Conservation (phyloP, 92 coral and sea anemone species). For the Pocillopora grandis region DNA sequence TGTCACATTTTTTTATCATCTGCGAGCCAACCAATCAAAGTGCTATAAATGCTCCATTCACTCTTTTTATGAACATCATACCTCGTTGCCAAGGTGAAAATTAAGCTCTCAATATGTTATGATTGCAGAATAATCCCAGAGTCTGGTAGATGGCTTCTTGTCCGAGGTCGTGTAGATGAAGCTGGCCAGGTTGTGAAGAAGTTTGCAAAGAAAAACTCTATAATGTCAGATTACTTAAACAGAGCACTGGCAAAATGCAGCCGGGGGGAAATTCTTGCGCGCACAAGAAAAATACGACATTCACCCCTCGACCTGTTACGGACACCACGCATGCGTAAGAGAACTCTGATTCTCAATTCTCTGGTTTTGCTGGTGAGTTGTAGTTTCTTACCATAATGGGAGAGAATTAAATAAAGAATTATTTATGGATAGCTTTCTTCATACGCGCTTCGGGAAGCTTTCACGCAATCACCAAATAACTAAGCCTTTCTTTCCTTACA, state of each 20-base stretch:
- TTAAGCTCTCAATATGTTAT: background rate
- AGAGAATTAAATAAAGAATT: too few species aligned
- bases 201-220: constrained; percentile 32
- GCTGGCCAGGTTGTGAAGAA: constrained; percentile 34
- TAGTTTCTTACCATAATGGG: too few species aligned
- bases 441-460: too few species aligned
- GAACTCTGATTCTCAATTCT: constrained; percentile 33
- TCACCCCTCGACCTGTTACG: constrained; percentile 39
- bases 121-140: constrained; percentile 37
- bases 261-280: background rate
- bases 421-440: too few species aligned
- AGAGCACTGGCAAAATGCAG: constrained; percentile 20
- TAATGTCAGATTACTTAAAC: constrained; percentile 24
- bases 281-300: background rate
- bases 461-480: too few species aligned
- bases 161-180: constrained; percentile 37
- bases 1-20: too few species aligned
- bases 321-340: constrained; percentile 45
- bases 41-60: too few species aligned
- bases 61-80: background rate
- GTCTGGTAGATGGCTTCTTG: constrained; percentile 67
- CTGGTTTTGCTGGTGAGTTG: constrained; percentile 55
- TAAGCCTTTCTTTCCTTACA: too few species aligned
- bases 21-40: too few species aligned
- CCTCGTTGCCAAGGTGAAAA: background rate